Percentiles rank a stretch among this genome's conserved stretches.
Evolutionary conservation across 2,113 vertebrate species (phyloP).

Genomic region (Sturnus vulgaris): DNA sequence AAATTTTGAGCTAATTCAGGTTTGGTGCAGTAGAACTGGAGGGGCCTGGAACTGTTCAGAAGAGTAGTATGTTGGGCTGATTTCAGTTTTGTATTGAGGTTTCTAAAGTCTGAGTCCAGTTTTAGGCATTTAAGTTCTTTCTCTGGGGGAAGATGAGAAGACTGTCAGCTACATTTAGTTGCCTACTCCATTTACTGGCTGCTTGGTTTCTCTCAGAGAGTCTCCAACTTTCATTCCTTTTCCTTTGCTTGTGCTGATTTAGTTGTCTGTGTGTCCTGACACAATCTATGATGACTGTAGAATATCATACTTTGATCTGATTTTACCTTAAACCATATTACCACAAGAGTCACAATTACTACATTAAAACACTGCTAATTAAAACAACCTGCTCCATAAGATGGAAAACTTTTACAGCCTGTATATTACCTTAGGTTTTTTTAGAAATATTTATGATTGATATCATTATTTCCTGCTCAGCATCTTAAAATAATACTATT

Average conservation of each 20-base stretch:
- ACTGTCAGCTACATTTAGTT: not conserved
- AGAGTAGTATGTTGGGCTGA: not conserved
- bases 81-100: not conserved
- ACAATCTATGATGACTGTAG: not conserved
- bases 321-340: not conserved
- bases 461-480: not conserved
- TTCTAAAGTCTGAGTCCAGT: not conserved
- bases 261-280: not conserved
- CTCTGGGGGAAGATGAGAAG: not conserved
- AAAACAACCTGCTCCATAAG: not conserved
- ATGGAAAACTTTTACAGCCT: not conserved
- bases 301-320: not conserved
- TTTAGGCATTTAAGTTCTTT: not conserved
- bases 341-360: not conserved
- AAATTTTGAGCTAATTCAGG: not conserved
- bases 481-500: not conserved
- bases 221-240: not conserved
- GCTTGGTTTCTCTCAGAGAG: not conserved
- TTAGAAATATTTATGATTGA: not conserved
- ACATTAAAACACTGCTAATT: not conserved
- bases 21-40: not conserved
- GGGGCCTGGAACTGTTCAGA: not conserved
- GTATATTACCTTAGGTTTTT: not conserved
- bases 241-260: not conserved
- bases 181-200: not conserved